phyloP scores from a whole-genome alignment of 2,797 vertebrate species.

The Todus mexicanus region DNA sequence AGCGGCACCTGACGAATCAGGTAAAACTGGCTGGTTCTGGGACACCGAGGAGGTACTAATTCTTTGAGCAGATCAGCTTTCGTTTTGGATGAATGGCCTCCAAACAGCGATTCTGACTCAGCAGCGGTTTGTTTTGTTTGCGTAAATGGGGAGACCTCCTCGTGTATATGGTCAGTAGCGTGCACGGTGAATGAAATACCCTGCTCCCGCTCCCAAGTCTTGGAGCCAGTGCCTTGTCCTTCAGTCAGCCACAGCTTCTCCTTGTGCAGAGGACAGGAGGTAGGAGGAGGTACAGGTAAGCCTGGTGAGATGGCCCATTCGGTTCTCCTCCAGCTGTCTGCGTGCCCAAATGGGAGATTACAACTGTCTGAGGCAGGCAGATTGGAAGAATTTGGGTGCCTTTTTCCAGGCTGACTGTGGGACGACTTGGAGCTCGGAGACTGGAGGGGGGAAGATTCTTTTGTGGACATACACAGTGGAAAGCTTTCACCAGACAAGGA shows the following conservation, averaged over 20 bases:
- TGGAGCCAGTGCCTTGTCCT: neutral
- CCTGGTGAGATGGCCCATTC: neutral
- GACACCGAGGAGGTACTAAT: neutral
- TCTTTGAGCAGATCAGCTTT: neutral
- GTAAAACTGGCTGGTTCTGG: slow-evolving; percentile 34
- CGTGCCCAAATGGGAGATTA: neutral
- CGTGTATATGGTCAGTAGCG: neutral
- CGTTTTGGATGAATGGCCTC: neutral
- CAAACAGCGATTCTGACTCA: neutral
- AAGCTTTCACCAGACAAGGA: neutral
- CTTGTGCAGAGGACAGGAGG: neutral
- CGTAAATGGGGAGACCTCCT: neutral
- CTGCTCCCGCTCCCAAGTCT: neutral
- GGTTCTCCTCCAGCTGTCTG: neutral
- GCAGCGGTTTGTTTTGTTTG: neutral
- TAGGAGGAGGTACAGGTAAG: neutral
- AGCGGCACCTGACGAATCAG: slow-evolving; percentile 30
- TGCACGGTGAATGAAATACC: neutral
- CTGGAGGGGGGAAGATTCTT: neutral
- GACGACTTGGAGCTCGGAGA: neutral
- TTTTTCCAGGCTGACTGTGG: neutral
- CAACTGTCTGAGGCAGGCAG: neutral
- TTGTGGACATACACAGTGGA: neutral
- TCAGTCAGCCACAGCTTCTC: neutral
- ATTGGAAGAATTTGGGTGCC: neutral